phyloP scores from a whole-genome alignment of 2,888 invertebrate species.

The Panzeria rudis region DNA sequence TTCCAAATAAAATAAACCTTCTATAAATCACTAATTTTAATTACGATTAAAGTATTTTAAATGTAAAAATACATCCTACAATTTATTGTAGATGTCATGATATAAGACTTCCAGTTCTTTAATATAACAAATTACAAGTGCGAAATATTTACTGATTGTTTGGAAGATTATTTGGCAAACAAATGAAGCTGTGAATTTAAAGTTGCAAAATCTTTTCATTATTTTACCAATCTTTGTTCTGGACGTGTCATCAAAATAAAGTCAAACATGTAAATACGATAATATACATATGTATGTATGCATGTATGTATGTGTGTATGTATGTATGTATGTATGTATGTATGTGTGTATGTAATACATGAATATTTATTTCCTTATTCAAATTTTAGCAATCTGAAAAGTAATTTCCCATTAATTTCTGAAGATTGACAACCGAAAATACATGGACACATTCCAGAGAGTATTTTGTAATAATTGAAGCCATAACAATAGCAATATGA shows the following conservation, averaged over 20 bases:
- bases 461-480: conserved; percentile 36
- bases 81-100: no score
- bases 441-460: neutral
- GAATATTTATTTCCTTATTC: neutral
- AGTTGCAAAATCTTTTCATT: neutral
- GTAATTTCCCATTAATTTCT: conserved; percentile 8
- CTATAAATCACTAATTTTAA: no score
- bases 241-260: neutral
- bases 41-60: no score
- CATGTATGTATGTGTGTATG: neutral
- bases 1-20: no score
- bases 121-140: neutral
- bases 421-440: neutral
- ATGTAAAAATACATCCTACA: no score
- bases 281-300: neutral
- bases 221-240: neutral
- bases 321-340: neutral
- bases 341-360: neutral
- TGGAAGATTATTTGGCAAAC: neutral
- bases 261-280: neutral
- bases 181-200: neutral
- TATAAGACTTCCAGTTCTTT: neutral
- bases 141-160: neutral
- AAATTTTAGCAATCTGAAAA: conserved; percentile 15
- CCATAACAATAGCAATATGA: conserved; percentile 25